Evolutionary conservation across 2,888 invertebrate genomes (phyloP).

Genomic region (Drosophila parthenogenetica): DNA sequence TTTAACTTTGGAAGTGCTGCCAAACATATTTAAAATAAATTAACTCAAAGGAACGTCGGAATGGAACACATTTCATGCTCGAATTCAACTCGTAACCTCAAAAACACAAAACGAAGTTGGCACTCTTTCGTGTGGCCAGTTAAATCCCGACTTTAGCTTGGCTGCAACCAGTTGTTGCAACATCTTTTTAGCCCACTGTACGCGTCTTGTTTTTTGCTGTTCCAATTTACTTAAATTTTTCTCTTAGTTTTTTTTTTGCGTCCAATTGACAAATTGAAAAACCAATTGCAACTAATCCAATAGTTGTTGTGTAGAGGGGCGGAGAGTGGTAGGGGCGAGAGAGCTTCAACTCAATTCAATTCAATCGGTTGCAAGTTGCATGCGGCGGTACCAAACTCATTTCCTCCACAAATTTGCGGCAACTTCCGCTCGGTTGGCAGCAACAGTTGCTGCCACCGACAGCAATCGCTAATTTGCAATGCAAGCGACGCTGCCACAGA

Average conservation of each 20-base stretch:
- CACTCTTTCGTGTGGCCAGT: background rate
- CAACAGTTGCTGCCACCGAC: constrained; percentile 39
- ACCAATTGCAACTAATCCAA: constrained; percentile 46
- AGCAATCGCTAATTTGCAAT: constrained; percentile 75
- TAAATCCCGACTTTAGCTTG: constrained; percentile 1
- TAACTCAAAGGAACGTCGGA: background rate
- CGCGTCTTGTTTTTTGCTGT: background rate
- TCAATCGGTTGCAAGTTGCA: constrained; percentile 28
- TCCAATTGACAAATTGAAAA: constrained; percentile 55
- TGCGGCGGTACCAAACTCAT: constrained; percentile 60
- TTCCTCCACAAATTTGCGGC: constrained; percentile 73
- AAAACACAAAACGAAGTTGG: background rate
- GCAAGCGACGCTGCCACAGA: constrained; percentile 49
- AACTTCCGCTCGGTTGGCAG: constrained; percentile 63
- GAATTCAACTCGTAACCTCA: background rate
- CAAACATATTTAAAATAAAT: no score
- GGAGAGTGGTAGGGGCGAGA: background rate
- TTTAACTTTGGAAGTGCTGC: no score
- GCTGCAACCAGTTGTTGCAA: constrained; percentile 23
- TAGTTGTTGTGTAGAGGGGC: background rate
- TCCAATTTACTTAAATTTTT: constrained; percentile 2
- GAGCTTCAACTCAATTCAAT: constrained; percentile 11
- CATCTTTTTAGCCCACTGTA: background rate
- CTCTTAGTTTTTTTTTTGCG: background rate
- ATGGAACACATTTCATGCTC: background rate